Base-by-base conservation (phyloP, 2,113 vertebrate genomes). In the Emydura subglobosa region DNA sequence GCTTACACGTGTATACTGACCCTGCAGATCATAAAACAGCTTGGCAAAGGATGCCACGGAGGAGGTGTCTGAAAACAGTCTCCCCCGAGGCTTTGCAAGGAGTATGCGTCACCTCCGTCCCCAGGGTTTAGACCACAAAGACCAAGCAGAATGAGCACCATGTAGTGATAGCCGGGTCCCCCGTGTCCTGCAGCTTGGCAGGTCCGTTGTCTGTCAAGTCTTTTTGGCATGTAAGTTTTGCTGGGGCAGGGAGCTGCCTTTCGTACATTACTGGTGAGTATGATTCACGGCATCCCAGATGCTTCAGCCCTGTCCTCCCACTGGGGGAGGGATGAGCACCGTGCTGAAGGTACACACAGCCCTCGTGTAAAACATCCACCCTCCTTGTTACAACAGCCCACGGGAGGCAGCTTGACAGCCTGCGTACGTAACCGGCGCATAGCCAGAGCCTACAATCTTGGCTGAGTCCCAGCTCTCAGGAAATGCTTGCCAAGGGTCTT, bases 241-340 rank as follows among this genome's bases (percentile, higher is more conserved):
- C 68, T 61, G 81, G 82, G 94, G 54, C 47, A 14, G 86, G 27
- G 78, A 84, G 84, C 34, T 24, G 31, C 88, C 94, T 92, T 93
- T 72, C 49, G 72, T 74, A 59, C 76, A 44, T 85, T 85, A 87
- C n/a, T 42, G 68, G 24, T 81, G 53, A 49, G 68, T 86, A 91
- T 13, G 8, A 29, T 82, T 78, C 82, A 25, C 49, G 83, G 72
- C 53, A 85, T 82, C 79, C 54, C 0, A 2, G 74, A 7, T 91
- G 47, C 65, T 91, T 53, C 61, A 34, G 34, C 89, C 0, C 0
- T n/a, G 25, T 90, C 91, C 34, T 19, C 34, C 1, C 8, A 5
- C 61, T 4, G 3, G 14, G 65, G n/a, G 65, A 21, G 65, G 65
- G 8, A 19, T 72, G 65, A 8, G n/a, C 17, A 7, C n/a, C 9